Conservation (phyloP, 1,140 invertebrate species). For the Pseudachorutes palmiensis region DNA sequence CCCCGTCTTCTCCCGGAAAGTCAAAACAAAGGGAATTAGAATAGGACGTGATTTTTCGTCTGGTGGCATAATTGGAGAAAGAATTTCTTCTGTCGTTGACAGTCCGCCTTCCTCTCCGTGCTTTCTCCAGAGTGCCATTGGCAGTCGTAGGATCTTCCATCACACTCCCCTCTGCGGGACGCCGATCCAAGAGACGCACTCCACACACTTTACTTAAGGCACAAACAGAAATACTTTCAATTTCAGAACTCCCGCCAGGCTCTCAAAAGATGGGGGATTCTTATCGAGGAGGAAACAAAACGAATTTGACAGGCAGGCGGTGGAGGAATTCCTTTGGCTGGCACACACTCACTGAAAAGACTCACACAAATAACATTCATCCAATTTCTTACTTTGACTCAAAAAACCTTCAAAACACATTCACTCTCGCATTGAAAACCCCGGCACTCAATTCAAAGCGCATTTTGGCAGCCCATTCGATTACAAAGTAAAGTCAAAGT, state of each 20-base stretch:
- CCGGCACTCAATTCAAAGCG: background rate
- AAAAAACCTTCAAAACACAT: background rate
- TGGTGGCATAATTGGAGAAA: background rate
- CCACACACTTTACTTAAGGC: background rate
- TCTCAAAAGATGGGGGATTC: background rate
- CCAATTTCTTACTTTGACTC: background rate
- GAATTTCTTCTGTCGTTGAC: background rate
- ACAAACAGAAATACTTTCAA: conserved; percentile 2
- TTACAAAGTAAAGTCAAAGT: background rate
- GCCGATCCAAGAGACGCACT: background rate
- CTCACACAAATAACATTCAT: background rate
- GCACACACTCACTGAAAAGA: background rate
- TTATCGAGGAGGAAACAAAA: background rate
- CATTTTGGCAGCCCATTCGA: background rate
- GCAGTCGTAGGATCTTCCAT: background rate
- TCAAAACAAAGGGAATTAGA: conserved; percentile 2
- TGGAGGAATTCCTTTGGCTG: background rate
- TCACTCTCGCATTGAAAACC: background rate
- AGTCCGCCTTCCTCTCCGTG: background rate
- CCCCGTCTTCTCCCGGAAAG: background rate
- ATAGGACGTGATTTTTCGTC: background rate
- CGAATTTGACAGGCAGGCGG: background rate
- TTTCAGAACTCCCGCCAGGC: background rate
- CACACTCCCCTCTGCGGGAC: background rate
- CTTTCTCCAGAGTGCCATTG: background rate